Conservation (phyloP, 2,888 invertebrate genomes). For the Apamea sordens region DNA sequence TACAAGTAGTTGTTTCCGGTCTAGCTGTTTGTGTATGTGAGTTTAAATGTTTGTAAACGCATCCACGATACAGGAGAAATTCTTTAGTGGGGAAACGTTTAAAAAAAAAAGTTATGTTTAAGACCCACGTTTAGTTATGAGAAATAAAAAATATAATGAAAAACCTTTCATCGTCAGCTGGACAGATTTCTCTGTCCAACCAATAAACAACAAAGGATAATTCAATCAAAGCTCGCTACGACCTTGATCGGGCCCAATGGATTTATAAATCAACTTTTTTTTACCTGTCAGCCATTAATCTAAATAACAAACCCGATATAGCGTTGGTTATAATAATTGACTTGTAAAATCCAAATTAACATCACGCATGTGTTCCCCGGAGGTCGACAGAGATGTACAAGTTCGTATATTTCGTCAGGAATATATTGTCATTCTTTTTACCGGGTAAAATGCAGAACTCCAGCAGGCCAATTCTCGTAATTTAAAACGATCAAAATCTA, state of each 20-base stretch:
- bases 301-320: conserved; percentile 9
- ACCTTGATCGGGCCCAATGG: neutral
- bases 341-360: conserved; percentile 1
- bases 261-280: conserved; percentile 33
- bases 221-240: conserved; percentile 24
- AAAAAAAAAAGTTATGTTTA: neutral
- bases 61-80: too few species aligned
- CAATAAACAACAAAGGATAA: conserved; percentile 38
- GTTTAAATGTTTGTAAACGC: too few species aligned
- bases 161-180: conserved; percentile 25
- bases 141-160: conserved; percentile 19
- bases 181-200: neutral
- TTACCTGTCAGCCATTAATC: conserved; percentile 24
- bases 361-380: too few species aligned
- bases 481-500: too few species aligned
- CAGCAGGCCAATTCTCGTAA: too few species aligned
- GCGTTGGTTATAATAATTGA: conserved; percentile 13
- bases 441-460: neutral
- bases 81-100: too few species aligned
- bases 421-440: neutral
- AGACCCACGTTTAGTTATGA: neutral
- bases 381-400: neutral
- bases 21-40: too few species aligned
- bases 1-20: too few species aligned
- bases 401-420: neutral